Conservation (phyloP, 2,113 vertebrate genomes). For the Lucifuga dentata region DNA sequence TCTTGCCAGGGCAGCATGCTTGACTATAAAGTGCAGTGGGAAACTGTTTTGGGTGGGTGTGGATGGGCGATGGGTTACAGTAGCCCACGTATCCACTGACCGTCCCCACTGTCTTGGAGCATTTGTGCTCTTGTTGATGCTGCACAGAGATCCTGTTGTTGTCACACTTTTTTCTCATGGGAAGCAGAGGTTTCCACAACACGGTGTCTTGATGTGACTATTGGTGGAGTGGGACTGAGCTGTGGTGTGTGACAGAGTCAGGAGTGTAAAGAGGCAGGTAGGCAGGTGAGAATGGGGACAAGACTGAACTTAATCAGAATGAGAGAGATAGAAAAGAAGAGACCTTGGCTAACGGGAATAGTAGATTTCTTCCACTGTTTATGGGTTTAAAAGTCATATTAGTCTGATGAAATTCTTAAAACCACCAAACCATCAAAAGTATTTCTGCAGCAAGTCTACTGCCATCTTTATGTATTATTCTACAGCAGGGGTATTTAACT, state of each 20-base stretch:
- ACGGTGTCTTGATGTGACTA: conserved; percentile 1
- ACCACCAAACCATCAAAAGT: conserved; percentile 32
- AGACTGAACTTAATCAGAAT: conserved; percentile 2
- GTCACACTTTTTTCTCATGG: not conserved
- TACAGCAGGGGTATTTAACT: no score
- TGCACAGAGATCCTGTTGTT: no score
- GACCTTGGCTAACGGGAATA: not conserved
- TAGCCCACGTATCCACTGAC: no score
- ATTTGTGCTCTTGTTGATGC: no score
- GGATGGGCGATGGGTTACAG: not conserved
- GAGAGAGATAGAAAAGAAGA: conserved; percentile 8
- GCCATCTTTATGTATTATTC: conserved; percentile 36
- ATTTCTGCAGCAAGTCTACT: not conserved
- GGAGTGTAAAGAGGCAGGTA: not conserved
- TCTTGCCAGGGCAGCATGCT: not conserved
- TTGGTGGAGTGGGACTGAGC: not conserved
- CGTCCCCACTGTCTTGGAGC: no score
- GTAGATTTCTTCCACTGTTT: no score
- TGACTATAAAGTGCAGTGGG: not conserved
- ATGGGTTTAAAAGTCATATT: no score
- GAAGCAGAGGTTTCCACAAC: not conserved
- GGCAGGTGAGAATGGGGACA: not conserved
- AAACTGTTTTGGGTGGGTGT: no score
- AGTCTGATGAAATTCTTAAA: no score
- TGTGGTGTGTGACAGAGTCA: conserved; percentile 10